These are phyloP conservation scores for Ischnura elegans DNA, from an alignment of 2,888 invertebrate species.

Conservation along the genomic window DNA sequence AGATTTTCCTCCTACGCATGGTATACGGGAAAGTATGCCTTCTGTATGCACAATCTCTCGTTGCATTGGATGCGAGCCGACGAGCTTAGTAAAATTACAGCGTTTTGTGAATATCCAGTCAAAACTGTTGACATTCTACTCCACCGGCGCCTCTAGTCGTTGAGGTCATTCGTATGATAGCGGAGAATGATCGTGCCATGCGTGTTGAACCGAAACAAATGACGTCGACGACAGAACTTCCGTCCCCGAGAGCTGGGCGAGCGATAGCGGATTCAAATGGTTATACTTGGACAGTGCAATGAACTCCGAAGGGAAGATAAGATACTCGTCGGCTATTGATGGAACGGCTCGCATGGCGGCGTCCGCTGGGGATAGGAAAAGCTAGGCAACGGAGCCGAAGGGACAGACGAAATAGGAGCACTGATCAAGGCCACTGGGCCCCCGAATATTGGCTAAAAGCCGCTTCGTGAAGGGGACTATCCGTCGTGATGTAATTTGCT, in stretches of 20 bases:
- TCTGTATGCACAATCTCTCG: no score
- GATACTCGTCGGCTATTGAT: not conserved
- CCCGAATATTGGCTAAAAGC: constrained; percentile 1
- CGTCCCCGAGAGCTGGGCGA: not conserved
- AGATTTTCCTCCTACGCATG: no score
- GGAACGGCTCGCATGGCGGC: not conserved
- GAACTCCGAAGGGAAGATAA: not conserved
- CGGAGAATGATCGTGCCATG: not conserved
- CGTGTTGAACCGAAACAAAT: not conserved
- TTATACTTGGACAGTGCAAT: not conserved
- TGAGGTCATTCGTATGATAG: not conserved
- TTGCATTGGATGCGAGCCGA: no score
- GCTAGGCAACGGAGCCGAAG: not conserved
- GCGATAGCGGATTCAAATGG: not conserved
- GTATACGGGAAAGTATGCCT: no score
- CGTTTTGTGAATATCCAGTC: no score
- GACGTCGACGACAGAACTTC: not conserved
- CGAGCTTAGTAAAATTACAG: no score
- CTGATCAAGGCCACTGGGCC: not conserved
- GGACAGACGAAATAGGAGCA: no score
- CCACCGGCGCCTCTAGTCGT: not conserved
- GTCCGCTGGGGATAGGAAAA: not conserved
- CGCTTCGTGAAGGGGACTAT: not conserved
- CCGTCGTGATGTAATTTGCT: constrained; percentile 15
- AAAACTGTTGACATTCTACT: no score